These are phyloP conservation scores for Clanis bilineata DNA, from an alignment of 2,888 invertebrate species.

Conservation along the genomic window DNA sequence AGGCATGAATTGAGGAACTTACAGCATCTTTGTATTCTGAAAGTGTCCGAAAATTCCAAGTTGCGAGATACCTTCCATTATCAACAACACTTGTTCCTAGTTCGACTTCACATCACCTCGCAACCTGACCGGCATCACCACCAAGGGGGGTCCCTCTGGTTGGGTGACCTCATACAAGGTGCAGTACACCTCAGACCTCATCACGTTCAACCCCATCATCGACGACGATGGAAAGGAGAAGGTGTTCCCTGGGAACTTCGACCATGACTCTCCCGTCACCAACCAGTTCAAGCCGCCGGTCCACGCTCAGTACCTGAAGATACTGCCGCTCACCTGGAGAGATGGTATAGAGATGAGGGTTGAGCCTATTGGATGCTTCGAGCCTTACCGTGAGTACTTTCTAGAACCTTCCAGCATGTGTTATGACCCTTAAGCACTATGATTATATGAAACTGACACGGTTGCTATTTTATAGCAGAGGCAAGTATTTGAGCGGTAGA, in stretches of 20 bases:
- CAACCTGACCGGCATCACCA: conserved; percentile 89
- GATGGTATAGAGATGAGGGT: conserved; percentile 87
- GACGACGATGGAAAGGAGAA: conserved; percentile 77
- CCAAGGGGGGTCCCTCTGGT: conserved; percentile 86
- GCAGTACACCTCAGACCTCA: conserved; percentile 87
- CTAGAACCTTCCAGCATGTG: not conserved
- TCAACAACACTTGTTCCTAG: conserved; percentile 48
- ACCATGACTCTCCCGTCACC: conserved; percentile 81
- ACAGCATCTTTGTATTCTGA: too few relatives aligned
- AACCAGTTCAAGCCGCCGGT: conserved; percentile 89
- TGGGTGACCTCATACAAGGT: conserved; percentile 90
- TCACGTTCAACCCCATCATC: conserved; percentile 86
- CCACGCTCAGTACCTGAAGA: conserved; percentile 86
- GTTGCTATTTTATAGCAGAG: too few relatives aligned
- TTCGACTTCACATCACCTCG: conserved; percentile 90
- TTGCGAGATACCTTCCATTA: not conserved
- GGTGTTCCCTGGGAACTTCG: conserved; percentile 88
- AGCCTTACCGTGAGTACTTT: conserved; percentile 81
- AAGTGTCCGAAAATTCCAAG: too few relatives aligned
- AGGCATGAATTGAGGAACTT: too few relatives aligned
- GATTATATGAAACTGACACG: too few relatives aligned
- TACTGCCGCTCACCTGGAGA: conserved; percentile 88
- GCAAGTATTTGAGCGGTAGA: too few relatives aligned
- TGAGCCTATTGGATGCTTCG: conserved; percentile 90
- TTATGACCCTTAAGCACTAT: too few relatives aligned